Base-by-base conservation (phyloP, 2,888 invertebrate genomes). In the Hyalella azteca region DNA sequence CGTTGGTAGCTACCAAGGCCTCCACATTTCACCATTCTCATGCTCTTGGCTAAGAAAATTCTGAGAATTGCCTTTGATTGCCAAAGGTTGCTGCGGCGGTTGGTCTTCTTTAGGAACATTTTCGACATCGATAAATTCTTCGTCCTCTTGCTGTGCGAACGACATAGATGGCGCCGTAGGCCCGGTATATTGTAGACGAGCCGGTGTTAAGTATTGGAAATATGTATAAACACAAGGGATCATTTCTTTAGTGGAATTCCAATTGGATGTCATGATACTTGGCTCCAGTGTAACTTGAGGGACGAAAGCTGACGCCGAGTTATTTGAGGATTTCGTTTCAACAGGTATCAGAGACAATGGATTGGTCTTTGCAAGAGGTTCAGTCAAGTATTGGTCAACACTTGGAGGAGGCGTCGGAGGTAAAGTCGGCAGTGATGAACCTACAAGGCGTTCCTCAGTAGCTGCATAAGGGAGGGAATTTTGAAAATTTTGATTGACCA, bases 1-100 rank as follows among this genome's bases (percentile, higher is more conserved):
- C n/a, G n/a, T n/a, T n/a, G n/a, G n/a, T 54, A 7, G n/a, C 78
- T 59, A 81, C 81, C 81, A 81, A 19, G 79, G 79, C 0, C 81
- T 77, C 81, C 81, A 81, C 78, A 81, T 81, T n/a, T 79, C 40
- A 15, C 78, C 75, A 22, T 79, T 48, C 26, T 76, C 75, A 9
- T 78, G 45, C 48, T 81, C 79, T 39, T 76, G 78, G 3, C n/a
- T n/a, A n/a, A n/a, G n/a, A n/a, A n/a, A n/a, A n/a, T n/a, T n/a
- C n/a, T n/a, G n/a, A n/a, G n/a, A n/a, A n/a, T n/a, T n/a, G n/a
- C n/a, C n/a, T n/a, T n/a, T n/a, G n/a, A n/a, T n/a, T n/a, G n/a
- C n/a, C n/a, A n/a, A n/a, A n/a, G n/a, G n/a, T n/a, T n/a, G n/a
- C n/a, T n/a, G 5, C 3, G 11, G 15, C 19, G 11, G 26, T n/a